phyloP scores from a whole-genome alignment of 2,113 vertebrate genomes.

The Salvelinus namaycush region DNA sequence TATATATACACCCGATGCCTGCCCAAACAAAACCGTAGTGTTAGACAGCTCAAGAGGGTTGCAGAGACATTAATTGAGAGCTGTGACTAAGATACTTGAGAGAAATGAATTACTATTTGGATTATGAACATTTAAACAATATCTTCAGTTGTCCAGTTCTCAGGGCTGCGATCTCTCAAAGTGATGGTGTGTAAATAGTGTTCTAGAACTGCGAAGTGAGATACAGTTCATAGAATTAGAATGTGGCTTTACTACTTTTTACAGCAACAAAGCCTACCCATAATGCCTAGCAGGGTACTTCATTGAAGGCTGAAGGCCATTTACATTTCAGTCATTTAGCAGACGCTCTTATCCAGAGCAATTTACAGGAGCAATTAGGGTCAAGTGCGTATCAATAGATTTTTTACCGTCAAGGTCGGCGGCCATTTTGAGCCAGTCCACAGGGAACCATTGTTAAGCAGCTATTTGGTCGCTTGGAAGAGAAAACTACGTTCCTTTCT shows the following conservation, averaged over 20 bases:
- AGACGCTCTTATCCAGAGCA: too few species aligned
- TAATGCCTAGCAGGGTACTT: neutral
- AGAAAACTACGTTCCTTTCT: conserved; percentile 32
- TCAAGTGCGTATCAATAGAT: neutral
- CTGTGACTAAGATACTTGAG: neutral
- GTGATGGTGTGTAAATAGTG: neutral
- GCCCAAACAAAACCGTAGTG: neutral
- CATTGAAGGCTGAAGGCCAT: neutral
- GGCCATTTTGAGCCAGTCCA: neutral
- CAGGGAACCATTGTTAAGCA: conserved; percentile 1
- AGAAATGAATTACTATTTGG: neutral
- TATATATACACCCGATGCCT: neutral
- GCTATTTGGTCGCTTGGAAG: neutral
- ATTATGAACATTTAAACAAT: neutral
- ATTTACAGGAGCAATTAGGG: neutral
- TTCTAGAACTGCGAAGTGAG: neutral
- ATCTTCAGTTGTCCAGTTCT: neutral
- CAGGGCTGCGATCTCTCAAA: neutral
- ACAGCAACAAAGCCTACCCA: neutral
- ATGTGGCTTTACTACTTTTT: neutral
- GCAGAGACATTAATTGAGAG: neutral
- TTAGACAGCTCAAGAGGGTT: conserved; percentile 1
- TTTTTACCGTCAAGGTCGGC: conserved; percentile 12
- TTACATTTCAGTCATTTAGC: too few species aligned
- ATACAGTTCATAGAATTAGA: neutral